phyloP scores from a whole-genome alignment of 2,888 invertebrate genomes.

The Terebella lapidaria region DNA sequence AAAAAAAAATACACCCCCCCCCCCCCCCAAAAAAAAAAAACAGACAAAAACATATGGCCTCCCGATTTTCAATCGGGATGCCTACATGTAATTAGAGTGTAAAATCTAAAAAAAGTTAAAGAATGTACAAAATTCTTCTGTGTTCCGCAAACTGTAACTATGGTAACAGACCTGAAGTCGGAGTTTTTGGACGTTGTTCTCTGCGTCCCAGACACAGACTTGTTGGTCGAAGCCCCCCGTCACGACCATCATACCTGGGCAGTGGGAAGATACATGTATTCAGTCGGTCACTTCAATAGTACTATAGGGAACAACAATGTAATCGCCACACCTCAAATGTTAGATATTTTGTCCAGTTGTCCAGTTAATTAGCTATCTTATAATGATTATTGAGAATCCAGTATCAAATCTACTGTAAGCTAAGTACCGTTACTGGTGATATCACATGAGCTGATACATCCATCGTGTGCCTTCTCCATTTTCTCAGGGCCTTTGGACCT shows the following conservation, averaged over 20 bases:
- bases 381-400: no score
- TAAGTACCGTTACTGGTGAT: conserved; percentile 48
- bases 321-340: no score
- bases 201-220: conserved; percentile 50
- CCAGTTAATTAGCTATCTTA: background rate
- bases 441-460: conserved; percentile 47
- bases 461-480: conserved; percentile 46
- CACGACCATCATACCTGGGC: conserved; percentile 30
- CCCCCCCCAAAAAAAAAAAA: background rate
- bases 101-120: no score
- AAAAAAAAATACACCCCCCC: background rate
- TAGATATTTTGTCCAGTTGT: background rate
- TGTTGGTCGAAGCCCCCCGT: conserved; percentile 49
- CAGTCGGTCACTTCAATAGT: no score
- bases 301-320: no score
- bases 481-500: conserved; percentile 41
- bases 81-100: no score
- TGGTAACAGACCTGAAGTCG: conserved; percentile 52
- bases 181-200: conserved; percentile 44
- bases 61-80: no score
- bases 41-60: no score
- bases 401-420: no score
- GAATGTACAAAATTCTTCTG: background rate
- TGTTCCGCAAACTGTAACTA: no score
- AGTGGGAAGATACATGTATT: background rate